A percentile compares a stretch with the other conserved stretches of the same genome.
phyloP scores from a whole-genome alignment of 2,888 invertebrate species.

The Gastrophysa polygoni region DNA sequence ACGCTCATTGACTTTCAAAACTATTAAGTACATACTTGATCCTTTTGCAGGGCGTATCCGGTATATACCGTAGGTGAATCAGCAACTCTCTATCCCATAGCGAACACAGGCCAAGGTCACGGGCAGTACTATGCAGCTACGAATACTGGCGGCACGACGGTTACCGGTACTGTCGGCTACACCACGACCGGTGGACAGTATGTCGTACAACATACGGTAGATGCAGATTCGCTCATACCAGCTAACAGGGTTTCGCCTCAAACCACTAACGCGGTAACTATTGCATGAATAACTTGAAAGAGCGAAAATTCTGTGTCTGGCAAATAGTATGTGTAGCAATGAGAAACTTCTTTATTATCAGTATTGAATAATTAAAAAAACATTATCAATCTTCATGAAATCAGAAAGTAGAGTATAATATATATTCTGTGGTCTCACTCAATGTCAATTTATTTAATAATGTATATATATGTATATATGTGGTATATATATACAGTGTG shows the following conservation, averaged over 20 bases:
- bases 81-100: constrained; percentile 61
- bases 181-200: constrained; percentile 63
- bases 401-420: no score
- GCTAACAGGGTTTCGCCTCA: constrained; percentile 71
- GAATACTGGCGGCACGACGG: constrained; percentile 69
- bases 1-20: no score
- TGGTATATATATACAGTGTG: no score
- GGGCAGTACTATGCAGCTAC: constrained; percentile 76
- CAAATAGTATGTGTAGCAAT: not conserved
- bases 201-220: constrained; percentile 72
- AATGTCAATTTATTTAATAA: no score
- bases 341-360: no score
- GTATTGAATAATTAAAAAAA: no score
- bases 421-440: no score
- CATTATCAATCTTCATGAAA: no score
- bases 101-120: constrained; percentile 58
- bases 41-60: constrained; percentile 69
- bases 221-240: constrained; percentile 66
- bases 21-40: no score
- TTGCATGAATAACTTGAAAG: constrained; percentile 2
- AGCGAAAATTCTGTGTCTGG: no score
- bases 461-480: no score
- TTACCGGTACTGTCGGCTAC: constrained; percentile 56
- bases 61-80: constrained; percentile 77
- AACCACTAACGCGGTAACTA: constrained; percentile 70